Evolutionary conservation across 2,113 vertebrate species (phyloP), one percentile per base, ranked within the genome.

Genomic region (Cyprinodon variegatus): DNA sequence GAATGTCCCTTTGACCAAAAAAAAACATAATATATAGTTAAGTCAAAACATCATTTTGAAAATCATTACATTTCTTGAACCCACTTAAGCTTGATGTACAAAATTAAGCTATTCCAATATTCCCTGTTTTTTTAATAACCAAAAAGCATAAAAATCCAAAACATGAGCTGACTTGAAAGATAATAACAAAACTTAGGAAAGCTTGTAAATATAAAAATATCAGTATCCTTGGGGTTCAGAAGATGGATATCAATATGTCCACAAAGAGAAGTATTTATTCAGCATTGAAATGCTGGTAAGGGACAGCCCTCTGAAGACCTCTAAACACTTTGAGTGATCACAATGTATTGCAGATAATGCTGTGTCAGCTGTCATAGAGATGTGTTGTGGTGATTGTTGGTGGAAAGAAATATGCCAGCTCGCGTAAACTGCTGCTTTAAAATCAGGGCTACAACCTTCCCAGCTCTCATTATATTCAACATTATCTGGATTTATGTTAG

Each of bases 291-390:
- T 60, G 40, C 41, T 70, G 66, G 43, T 41, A 5, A 57, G 5
- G 73, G 77, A 87, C 77, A 67, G 76, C 60, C 38, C 77, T 68
- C 69, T 68, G 62, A 81, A 77, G 77, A 61, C 39, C 41, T 81
- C 68, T 74, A 83, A 84, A 74, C 68, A 72, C 63, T 83, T 45
- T 81, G 57, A 83, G 69, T 82, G 71, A 88, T 84, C 72, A 76
- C 69, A 15, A 37, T 62, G 70, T 84, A 77, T 83, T 65, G 57
- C 5, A 69, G 82, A 81, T 83, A 68, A 76, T 50, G 78, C 72
- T 72, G 68, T 59, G 64, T 87, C 78, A 83, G 76, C 77, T 45
- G 77, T 81, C 64, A 82, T 67, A 76, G 66, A 69, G 79, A 81
- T 79, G 75, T 70, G 61, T 79, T 40, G 62, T 62, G 69, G 57